These are phyloP conservation scores for Paedocypris micromegethes DNA, from an alignment of 2,797 vertebrate species.

Conservation along the genomic window DNA sequence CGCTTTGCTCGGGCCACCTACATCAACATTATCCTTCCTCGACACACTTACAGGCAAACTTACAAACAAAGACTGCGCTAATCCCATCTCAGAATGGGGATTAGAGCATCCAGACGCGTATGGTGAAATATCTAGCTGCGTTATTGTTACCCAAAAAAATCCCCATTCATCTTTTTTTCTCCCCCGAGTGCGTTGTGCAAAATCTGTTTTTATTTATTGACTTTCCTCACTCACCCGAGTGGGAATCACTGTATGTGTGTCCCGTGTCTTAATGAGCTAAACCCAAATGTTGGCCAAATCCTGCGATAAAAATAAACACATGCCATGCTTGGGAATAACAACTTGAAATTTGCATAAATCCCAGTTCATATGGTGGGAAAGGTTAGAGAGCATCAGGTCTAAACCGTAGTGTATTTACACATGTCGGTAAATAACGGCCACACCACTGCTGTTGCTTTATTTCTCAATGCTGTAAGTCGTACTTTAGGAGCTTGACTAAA, in stretches of 20 bases:
- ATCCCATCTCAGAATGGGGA: constrained; percentile 25
- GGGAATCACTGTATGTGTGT: constrained; percentile 33
- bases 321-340: constrained; percentile 26
- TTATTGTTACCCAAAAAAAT: constrained; percentile 26
- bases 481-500: too few relatives aligned
- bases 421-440: constrained; percentile 41
- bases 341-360: constrained; percentile 36
- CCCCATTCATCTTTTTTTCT: constrained; percentile 12
- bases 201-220: neutral
- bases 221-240: constrained; percentile 12
- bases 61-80: constrained; percentile 1
- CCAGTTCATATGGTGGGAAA: constrained; percentile 61
- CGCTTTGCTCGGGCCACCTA: constrained; percentile 32
- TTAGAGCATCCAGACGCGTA: constrained; percentile 19
- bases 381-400: constrained; percentile 56
- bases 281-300: constrained; percentile 62
- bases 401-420: constrained; percentile 51
- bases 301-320: constrained; percentile 32
- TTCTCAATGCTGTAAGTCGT: too few relatives aligned
- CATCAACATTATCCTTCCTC: constrained; percentile 10
- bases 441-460: too few relatives aligned
- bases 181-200: constrained; percentile 1
- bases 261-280: constrained; percentile 51
- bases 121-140: constrained; percentile 14
- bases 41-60: constrained; percentile 8